phyloP scores from a whole-genome alignment of 2,888 invertebrate genomes.

The Stenotaenia linearis region DNA sequence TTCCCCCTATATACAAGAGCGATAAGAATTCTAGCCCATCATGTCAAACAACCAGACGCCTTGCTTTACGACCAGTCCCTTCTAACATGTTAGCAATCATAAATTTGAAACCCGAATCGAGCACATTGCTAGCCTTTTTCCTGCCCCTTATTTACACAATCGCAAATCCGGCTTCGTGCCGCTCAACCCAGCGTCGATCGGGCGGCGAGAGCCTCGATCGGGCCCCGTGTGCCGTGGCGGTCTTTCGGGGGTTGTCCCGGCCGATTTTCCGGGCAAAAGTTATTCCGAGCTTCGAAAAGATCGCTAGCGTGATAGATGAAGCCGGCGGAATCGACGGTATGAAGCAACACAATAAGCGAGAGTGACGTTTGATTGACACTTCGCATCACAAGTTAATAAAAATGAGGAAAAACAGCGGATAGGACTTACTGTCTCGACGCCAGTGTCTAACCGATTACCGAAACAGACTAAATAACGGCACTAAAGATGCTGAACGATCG shows the following conservation, averaged over 20 bases:
- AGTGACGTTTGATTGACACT: constrained; percentile 35
- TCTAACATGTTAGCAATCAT: constrained; percentile 33
- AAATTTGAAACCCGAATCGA: constrained; percentile 38
- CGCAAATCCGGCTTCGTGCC: constrained; percentile 20
- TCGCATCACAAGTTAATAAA: constrained; percentile 34
- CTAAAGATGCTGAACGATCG: neutral
- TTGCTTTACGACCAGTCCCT: constrained; percentile 36
- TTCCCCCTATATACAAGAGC: constrained; percentile 17
- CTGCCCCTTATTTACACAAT: constrained; percentile 21
- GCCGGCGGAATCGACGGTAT: neutral
- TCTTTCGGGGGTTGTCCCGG: neutral
- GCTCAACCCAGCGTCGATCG: neutral
- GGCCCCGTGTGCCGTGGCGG: neutral
- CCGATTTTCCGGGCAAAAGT: neutral
- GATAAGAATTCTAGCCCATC: constrained; percentile 35
- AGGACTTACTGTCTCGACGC: neutral
- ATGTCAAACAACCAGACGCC: constrained; percentile 36
- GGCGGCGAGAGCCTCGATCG: neutral
- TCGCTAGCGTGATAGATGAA: neutral
- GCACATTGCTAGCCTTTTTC: constrained; percentile 28
- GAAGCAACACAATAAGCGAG: neutral
- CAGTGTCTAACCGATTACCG: neutral
- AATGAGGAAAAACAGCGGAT: constrained; percentile 31
- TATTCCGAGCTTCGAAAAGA: neutral
- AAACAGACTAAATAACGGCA: neutral